Evolutionary conservation across 2,113 vertebrate species (phyloP).

Genomic region (Benitochromis conjunctus): DNA sequence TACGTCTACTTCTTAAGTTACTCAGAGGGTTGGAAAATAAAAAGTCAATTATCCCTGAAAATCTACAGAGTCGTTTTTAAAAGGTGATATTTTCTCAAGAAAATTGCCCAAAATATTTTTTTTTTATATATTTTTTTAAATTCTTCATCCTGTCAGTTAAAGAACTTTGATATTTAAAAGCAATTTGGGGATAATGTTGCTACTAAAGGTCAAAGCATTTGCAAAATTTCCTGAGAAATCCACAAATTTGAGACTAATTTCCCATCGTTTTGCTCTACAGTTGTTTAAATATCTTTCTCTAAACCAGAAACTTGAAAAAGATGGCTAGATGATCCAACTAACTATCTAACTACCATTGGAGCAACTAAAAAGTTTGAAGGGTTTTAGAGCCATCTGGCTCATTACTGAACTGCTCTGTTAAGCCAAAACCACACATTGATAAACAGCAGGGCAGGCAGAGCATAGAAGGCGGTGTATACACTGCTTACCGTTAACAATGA

Average conservation of each 20-base stretch:
- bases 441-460: neutral
- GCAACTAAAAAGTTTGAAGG: neutral
- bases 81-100: neutral
- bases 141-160: neutral
- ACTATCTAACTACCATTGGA: neutral
- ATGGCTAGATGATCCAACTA: neutral
- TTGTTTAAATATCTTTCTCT: neutral
- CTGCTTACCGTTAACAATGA: constrained; percentile 91
- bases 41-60: neutral
- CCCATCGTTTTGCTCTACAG: neutral
- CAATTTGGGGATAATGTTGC: neutral
- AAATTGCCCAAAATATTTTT: accelerated
- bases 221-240: neutral
- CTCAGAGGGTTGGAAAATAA: too few species aligned
- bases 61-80: neutral
- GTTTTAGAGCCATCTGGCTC: neutral
- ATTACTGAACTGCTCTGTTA: neutral
- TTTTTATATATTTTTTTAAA: neutral
- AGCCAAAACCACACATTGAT: neutral
- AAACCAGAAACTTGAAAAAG: neutral
- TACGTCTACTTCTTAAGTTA: accelerated
- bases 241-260: neutral
- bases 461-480: neutral
- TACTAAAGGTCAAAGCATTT: neutral
- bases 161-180: neutral